Evolutionary conservation across 1,140 invertebrate genomes (phyloP).

Genomic region (Gonioctena quinquepunctata): DNA sequence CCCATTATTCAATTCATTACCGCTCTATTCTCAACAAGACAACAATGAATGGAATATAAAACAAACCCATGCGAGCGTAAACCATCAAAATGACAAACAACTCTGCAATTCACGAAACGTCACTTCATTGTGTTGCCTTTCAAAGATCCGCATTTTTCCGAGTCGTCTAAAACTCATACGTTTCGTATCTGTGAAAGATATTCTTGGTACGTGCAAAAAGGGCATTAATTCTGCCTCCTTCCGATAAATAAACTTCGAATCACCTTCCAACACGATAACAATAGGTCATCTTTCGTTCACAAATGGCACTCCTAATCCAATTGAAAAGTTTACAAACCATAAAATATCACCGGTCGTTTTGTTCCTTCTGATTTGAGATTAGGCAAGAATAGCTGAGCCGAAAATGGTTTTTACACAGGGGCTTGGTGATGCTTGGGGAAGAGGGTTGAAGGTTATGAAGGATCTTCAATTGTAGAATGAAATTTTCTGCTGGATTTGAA

Average conservation of each 20-base stretch:
- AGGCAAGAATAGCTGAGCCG: constrained; percentile 16
- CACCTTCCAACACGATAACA: constrained; percentile 3
- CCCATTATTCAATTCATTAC: neutral
- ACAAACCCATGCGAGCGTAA: neutral
- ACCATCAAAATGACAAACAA: neutral
- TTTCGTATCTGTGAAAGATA: too few relatives aligned
- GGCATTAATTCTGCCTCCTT: neutral
- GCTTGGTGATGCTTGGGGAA: neutral
- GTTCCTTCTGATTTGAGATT: constrained; percentile 21
- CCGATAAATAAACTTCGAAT: constrained; percentile 14
- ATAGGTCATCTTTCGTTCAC: constrained; percentile 1
- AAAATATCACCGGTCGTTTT: constrained; percentile 23
- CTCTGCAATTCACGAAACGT: neutral
- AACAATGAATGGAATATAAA: neutral
- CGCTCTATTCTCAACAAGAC: neutral
- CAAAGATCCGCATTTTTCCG: constrained; percentile 12
- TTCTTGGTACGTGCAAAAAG: constrained; percentile 12
- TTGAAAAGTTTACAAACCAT: constrained; percentile 27
- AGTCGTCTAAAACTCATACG: constrained; percentile 5
- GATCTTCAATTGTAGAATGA: too few relatives aligned
- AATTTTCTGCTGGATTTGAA: too few relatives aligned
- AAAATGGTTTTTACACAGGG: neutral
- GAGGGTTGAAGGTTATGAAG: too few relatives aligned
- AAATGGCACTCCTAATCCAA: constrained; percentile 16
- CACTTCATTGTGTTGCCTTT: neutral